phyloP scores from a whole-genome alignment of 2,888 invertebrate genomes.

The Sinelater perroti region DNA sequence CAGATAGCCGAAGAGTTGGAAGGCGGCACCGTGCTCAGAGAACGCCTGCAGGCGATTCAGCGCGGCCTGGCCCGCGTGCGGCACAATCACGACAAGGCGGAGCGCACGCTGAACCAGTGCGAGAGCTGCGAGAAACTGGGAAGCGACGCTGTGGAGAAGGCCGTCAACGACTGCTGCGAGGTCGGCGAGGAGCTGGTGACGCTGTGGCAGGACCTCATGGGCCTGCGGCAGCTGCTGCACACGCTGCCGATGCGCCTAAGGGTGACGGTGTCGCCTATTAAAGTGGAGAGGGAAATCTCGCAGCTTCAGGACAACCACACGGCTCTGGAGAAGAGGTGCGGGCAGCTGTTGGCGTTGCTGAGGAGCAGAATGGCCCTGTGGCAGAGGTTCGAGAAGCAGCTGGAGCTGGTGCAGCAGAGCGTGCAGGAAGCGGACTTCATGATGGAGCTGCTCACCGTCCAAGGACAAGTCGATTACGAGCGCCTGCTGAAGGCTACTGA shows the following conservation, averaged over 20 bases:
- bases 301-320: constrained; percentile 78
- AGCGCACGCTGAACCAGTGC: constrained; percentile 73
- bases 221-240: constrained; percentile 77
- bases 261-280: constrained; percentile 79
- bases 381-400: constrained; percentile 79
- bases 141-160: constrained; percentile 80
- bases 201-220: constrained; percentile 83
- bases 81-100: constrained; percentile 71
- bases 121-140: constrained; percentile 77
- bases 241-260: constrained; percentile 79
- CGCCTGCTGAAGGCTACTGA: constrained; percentile 84
- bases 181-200: constrained; percentile 74
- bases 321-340: constrained; percentile 75
- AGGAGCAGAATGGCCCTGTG: constrained; percentile 74
- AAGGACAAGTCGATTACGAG: constrained; percentile 86
- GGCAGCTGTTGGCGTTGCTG: constrained; percentile 71
- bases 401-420: constrained; percentile 82
- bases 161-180: constrained; percentile 76
- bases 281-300: constrained; percentile 80
- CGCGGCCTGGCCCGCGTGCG: constrained; percentile 75
- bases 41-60: constrained; percentile 76
- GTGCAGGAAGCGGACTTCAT: constrained; percentile 88
- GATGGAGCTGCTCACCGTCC: constrained; percentile 85
- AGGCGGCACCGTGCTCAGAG: constrained; percentile 76
- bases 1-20: constrained; percentile 82